Evolutionary conservation across 2,888 invertebrate species (phyloP).

Genomic region (Chesias legatella): DNA sequence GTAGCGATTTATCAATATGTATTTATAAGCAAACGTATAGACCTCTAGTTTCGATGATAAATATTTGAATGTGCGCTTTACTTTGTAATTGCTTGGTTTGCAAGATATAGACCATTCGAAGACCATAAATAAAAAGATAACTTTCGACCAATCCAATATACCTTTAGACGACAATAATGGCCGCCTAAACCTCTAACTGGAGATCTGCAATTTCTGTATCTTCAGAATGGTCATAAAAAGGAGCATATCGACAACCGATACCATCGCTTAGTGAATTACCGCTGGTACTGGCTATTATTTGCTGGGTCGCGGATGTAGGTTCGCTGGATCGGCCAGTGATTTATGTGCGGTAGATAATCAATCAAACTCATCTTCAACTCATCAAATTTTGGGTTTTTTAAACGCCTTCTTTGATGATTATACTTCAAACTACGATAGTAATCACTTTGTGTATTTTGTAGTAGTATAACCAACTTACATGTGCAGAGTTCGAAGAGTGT

Average conservation of each 20-base stretch:
- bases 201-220: slow-evolving; percentile 58
- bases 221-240: slow-evolving; percentile 66
- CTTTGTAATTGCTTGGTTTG: too few species aligned
- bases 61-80: too few species aligned
- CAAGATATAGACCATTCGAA: too few species aligned
- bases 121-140: slow-evolving; percentile 5
- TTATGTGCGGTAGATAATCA: background rate
- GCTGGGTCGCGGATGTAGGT: slow-evolving; percentile 37
- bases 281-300: slow-evolving; percentile 59
- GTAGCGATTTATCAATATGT: too few species aligned
- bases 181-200: slow-evolving; percentile 31
- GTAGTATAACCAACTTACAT: too few species aligned
- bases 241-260: slow-evolving; percentile 69
- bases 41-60: too few species aligned
- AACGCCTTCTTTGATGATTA: too few species aligned
- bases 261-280: slow-evolving; percentile 72
- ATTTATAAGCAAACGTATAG: too few species aligned
- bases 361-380: background rate
- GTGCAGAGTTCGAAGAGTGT: too few species aligned
- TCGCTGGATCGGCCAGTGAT: slow-evolving; percentile 37
- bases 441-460: too few species aligned
- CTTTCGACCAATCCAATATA: slow-evolving; percentile 9
- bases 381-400: too few species aligned
- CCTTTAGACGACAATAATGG: slow-evolving; percentile 16
- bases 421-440: too few species aligned